Evolutionary conservation across 2,797 vertebrate genomes (phyloP).

Genomic region (Clarias pachynema): DNA sequence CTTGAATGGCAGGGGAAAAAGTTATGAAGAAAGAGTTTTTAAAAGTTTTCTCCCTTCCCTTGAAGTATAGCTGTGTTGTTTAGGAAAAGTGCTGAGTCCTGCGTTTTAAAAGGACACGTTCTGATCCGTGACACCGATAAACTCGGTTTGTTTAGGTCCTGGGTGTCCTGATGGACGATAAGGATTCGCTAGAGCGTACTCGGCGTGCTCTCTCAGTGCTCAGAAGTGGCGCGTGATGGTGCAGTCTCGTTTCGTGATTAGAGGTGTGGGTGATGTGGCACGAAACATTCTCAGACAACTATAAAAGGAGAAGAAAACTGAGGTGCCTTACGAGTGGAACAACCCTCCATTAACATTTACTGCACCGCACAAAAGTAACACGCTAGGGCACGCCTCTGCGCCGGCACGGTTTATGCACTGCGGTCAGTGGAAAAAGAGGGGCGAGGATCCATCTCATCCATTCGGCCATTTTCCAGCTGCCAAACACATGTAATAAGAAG

Average conservation of each 20-base stretch:
- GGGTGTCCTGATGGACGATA: slow-evolving; percentile 20
- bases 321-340: slow-evolving; percentile 38
- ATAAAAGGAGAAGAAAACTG: slow-evolving; percentile 39
- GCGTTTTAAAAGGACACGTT: neutral
- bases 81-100: neutral
- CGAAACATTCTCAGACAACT: slow-evolving; percentile 33
- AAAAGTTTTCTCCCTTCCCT: neutral
- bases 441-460: slow-evolving; percentile 54
- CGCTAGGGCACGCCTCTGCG: slow-evolving; percentile 56
- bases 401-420: slow-evolving; percentile 58
- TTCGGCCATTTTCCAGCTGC: slow-evolving; percentile 50
- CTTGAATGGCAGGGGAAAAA: neutral
- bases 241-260: slow-evolving; percentile 19
- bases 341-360: slow-evolving; percentile 64
- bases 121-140: neutral
- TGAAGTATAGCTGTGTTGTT: neutral
- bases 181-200: neutral
- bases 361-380: slow-evolving; percentile 58
- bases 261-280: slow-evolving; percentile 42
- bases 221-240: neutral
- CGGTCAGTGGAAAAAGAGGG: slow-evolving; percentile 55
- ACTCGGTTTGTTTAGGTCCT: neutral
- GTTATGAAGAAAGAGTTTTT: neutral
- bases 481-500: slow-evolving; percentile 47
- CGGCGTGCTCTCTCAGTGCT: neutral